phyloP scores from a whole-genome alignment of 2,797 vertebrate genomes.

The Erpetoichthys calabaricus region DNA sequence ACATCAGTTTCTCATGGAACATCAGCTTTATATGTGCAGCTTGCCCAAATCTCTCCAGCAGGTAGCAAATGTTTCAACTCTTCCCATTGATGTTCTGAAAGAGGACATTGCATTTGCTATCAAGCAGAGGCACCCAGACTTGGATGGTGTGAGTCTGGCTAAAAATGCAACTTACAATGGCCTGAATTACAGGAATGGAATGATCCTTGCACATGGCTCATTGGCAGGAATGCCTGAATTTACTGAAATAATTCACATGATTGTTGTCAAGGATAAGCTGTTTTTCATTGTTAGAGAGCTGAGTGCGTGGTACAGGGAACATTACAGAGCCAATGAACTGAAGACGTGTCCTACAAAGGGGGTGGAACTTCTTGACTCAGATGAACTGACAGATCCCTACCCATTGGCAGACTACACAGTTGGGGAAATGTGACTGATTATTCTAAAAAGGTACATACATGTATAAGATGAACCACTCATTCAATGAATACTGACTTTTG shows the following conservation, averaged over 20 bases:
- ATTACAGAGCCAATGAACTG: conserved; percentile 14
- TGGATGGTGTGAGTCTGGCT: conserved; percentile 7
- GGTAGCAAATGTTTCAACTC: conserved; percentile 7
- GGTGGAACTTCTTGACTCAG: conserved; percentile 14
- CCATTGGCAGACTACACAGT: conserved; percentile 14
- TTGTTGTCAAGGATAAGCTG: conserved; percentile 12
- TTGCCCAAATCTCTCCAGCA: conserved; percentile 4
- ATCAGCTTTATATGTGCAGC: conserved; percentile 1
- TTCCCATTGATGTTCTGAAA: conserved; percentile 1
- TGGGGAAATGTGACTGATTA: conserved; percentile 14
- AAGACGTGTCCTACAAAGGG: conserved; percentile 10
- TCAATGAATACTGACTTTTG: too few species aligned
- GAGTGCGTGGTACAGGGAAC: conserved; percentile 16
- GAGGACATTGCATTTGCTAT: conserved; percentile 6
- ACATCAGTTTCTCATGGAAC: conserved; percentile 10
- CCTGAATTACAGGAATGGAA: conserved; percentile 10
- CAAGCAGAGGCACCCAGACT: conserved; percentile 6
- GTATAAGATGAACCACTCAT: too few species aligned
- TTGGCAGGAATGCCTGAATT: conserved; percentile 10
- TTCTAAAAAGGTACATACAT: conserved; percentile 19
- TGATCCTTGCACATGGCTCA: conserved; percentile 13
- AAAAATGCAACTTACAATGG: conserved; percentile 8
- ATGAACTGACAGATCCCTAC: conserved; percentile 17
- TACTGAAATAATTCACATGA: conserved; percentile 13
- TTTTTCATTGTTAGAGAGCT: conserved; percentile 12